A percentile compares a stretch with the other conserved stretches of the same genome.
Conservation (phyloP, 92 coral and sea anemone genomes). For the Zoanthus sansibaricus region DNA sequence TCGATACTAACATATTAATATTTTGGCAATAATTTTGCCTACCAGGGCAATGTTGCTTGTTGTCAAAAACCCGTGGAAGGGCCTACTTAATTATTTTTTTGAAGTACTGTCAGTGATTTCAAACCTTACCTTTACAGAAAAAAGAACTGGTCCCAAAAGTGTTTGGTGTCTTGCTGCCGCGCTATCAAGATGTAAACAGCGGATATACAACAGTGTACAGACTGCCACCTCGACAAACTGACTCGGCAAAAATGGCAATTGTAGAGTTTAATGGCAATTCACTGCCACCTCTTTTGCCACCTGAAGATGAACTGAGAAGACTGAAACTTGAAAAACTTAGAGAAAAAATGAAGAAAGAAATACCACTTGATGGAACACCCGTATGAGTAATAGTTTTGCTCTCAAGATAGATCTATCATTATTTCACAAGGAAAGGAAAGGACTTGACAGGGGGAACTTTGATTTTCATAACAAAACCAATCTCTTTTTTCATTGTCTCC, state of each 20-base stretch:
- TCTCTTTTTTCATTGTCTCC: too few relatives aligned
- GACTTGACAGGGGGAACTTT: too few relatives aligned
- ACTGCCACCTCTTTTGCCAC: conserved; percentile 85
- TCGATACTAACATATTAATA: too few relatives aligned
- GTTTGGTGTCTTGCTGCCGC: conserved; percentile 91
- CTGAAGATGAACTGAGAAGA: conserved; percentile 77
- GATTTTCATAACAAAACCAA: too few relatives aligned
- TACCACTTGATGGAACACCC: conserved; percentile 91
- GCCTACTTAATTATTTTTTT: neutral
- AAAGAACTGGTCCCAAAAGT: conserved; percentile 94
- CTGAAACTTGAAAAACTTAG: conserved; percentile 76
- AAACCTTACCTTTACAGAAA: conserved; percentile 61
- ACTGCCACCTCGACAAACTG: conserved; percentile 93
- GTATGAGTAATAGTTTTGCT: conserved; percentile 54
- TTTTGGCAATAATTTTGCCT: neutral
- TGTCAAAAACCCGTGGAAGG: neutral
- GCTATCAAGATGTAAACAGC: conserved; percentile 68
- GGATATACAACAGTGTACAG: conserved; percentile 92
- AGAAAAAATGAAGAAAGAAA: conserved; percentile 62
- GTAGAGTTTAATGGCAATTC: conserved; percentile 90
- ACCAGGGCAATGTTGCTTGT: neutral
- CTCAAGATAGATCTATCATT: neutral
- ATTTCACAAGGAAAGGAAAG: too few relatives aligned
- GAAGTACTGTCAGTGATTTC: neutral
- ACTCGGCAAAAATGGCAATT: conserved; percentile 96